A percentile compares a stretch with the other conserved stretches of the same genome.
These are phyloP conservation scores for Epinephelus fuscoguttatus DNA, from an alignment of 2,113 vertebrate species.

Conservation along the genomic window DNA sequence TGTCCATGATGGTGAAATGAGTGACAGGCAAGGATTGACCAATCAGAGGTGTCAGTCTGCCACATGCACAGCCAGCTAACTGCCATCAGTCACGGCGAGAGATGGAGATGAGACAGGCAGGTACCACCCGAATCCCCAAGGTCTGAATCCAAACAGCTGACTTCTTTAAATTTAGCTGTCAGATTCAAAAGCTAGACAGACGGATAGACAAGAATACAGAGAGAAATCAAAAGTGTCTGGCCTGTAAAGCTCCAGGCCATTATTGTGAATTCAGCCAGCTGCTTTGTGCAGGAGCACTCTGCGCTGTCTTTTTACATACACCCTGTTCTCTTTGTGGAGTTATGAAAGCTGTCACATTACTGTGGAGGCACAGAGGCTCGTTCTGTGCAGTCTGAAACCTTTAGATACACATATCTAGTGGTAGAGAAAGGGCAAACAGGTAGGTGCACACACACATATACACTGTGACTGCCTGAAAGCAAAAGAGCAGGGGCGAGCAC, in stretches of 20 bases:
- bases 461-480: constrained; percentile 28
- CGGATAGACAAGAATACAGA: constrained; percentile 7
- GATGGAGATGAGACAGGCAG: constrained; percentile 54
- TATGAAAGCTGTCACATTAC: constrained; percentile 72
- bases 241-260: constrained; percentile 61
- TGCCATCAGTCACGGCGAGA: constrained; percentile 41
- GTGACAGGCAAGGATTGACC: constrained; percentile 72
- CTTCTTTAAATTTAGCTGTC: constrained; percentile 71
- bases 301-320: constrained; percentile 62
- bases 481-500: constrained; percentile 9
- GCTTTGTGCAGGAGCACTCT: constrained; percentile 48
- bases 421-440: constrained; percentile 31
- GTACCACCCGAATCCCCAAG: constrained; percentile 52
- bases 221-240: constrained; percentile 48
- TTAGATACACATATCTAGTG: constrained; percentile 39
- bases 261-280: constrained; percentile 65
- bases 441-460: constrained; percentile 7
- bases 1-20: constrained; percentile 53
- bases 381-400: constrained; percentile 56
- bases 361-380: constrained; percentile 46
- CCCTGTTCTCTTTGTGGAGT: constrained; percentile 44
- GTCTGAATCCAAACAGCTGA: constrained; percentile 58
- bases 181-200: constrained; percentile 42
- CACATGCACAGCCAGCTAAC: constrained; percentile 53
- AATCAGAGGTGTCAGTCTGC: constrained; percentile 73